These are phyloP conservation scores for Chionomys nivalis DNA, from an alignment of 2,113 vertebrate species.

Conservation along the genomic window DNA sequence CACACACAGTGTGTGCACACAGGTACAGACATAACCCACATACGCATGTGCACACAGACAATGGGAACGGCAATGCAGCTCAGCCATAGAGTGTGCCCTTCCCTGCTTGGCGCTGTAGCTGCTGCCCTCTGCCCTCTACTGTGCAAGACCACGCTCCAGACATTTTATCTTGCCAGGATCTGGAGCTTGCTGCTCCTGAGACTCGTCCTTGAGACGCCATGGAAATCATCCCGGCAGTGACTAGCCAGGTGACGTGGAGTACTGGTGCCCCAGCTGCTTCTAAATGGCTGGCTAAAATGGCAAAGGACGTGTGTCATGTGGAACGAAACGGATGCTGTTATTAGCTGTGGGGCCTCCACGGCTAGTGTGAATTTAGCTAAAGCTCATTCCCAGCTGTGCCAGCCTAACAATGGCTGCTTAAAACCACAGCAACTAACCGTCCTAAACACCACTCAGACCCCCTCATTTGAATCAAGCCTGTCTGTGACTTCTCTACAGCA, in stretches of 20 bases:
- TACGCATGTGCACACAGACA: background rate
- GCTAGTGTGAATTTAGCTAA: background rate
- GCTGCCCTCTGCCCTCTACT: too few species aligned
- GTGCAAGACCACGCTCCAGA: background rate
- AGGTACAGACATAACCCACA: background rate
- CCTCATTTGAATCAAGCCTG: background rate
- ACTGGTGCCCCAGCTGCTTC: constrained; percentile 12
- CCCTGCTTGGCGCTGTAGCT: background rate
- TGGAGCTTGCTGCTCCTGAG: background rate
- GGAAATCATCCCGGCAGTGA: background rate
- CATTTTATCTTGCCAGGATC: constrained; percentile 1
- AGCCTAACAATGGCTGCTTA: background rate
- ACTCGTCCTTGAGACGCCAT: background rate
- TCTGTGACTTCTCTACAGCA: background rate
- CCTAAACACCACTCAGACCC: background rate
- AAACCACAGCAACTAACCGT: background rate
- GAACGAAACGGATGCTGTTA: constrained; percentile 34
- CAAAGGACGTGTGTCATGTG: constrained; percentile 46
- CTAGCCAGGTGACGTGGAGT: background rate
- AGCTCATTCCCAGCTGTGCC: background rate
- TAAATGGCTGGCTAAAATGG: constrained; percentile 19
- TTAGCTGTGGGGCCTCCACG: background rate
- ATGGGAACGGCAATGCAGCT: background rate
- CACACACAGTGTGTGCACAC: background rate
- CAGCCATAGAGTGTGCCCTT: background rate